Conservation (phyloP, 2,113 vertebrate genomes). For the Lampris megalopsis region DNA sequence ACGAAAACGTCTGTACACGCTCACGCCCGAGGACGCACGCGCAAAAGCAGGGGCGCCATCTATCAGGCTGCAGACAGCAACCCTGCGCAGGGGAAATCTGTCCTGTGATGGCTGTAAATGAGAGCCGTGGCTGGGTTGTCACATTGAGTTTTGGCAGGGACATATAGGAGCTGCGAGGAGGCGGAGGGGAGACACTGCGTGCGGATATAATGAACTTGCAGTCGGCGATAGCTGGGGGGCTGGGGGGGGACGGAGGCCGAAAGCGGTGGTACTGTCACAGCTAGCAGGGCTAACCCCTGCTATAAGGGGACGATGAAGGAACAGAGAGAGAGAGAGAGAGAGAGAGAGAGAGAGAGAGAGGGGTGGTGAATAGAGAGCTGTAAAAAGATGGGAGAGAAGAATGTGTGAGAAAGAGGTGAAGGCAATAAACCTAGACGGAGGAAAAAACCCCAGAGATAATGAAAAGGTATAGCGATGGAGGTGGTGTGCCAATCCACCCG, state of each 20-base stretch:
- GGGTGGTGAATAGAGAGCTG: neutral
- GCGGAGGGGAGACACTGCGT: constrained; percentile 53
- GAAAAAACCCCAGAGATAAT: constrained; percentile 21
- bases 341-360: neutral
- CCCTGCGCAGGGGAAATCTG: constrained; percentile 69
- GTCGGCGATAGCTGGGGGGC: constrained; percentile 54
- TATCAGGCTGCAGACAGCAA: constrained; percentile 64
- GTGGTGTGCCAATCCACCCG: constrained; percentile 42
- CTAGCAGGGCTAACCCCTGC: constrained; percentile 36
- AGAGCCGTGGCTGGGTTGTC: constrained; percentile 73
- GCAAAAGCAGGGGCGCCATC: constrained; percentile 65
- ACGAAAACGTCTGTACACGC: neutral
- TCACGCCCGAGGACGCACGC: neutral
- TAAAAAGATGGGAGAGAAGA: constrained; percentile 48
- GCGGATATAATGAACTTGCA: constrained; percentile 67
- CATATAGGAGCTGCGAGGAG: constrained; percentile 37
- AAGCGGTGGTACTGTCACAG: constrained; percentile 56
- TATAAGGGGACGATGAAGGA: neutral
- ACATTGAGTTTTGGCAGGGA: constrained; percentile 72
- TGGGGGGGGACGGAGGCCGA: constrained; percentile 15
- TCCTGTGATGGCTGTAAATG: constrained; percentile 77
- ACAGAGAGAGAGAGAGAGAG: neutral
- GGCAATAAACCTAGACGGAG: constrained; percentile 51
- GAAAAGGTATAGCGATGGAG: constrained; percentile 39
- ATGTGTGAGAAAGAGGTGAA: constrained; percentile 46